phyloP scores from a whole-genome alignment of 2,797 vertebrate genomes.

The Heterohyrax brucei region DNA sequence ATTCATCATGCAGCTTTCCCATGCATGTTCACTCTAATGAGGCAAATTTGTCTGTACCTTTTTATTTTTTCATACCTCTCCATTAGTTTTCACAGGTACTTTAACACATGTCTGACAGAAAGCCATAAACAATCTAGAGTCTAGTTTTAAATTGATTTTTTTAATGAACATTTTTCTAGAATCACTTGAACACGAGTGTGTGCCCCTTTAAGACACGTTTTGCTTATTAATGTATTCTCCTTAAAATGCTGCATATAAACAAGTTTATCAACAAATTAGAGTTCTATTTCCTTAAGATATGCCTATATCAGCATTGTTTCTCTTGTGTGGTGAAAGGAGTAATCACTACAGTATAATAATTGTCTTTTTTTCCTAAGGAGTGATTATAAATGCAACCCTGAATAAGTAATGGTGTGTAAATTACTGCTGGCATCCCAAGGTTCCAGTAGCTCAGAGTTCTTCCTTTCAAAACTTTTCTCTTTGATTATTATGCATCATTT shows the following conservation, averaged over 20 bases:
- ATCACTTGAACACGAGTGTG: conserved; percentile 44
- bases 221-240: conserved; percentile 42
- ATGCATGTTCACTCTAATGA: background rate
- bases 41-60: background rate
- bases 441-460: conserved; percentile 76
- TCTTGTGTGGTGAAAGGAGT: conserved; percentile 78
- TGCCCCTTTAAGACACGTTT: conserved; percentile 25
- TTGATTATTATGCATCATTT: conserved; percentile 81
- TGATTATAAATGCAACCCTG: conserved; percentile 83
- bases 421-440: conserved; percentile 62
- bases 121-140: conserved; percentile 28
- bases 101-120: conserved; percentile 24
- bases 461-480: conserved; percentile 78
- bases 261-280: conserved; percentile 67
- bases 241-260: conserved; percentile 65
- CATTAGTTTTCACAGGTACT: background rate
- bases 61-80: background rate
- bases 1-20: too few species aligned
- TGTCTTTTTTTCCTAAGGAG: conserved; percentile 63
- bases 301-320: conserved; percentile 79
- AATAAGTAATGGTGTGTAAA: conserved; percentile 82
- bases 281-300: conserved; percentile 71
- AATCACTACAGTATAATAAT: conserved; percentile 82
- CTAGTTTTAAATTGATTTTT: conserved; percentile 13
- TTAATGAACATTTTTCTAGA: background rate